A percentile compares a stretch with the other conserved stretches of the same genome.
Evolutionary conservation across 2,113 vertebrate species (phyloP).

Genomic region (Ursus arctos): DNA sequence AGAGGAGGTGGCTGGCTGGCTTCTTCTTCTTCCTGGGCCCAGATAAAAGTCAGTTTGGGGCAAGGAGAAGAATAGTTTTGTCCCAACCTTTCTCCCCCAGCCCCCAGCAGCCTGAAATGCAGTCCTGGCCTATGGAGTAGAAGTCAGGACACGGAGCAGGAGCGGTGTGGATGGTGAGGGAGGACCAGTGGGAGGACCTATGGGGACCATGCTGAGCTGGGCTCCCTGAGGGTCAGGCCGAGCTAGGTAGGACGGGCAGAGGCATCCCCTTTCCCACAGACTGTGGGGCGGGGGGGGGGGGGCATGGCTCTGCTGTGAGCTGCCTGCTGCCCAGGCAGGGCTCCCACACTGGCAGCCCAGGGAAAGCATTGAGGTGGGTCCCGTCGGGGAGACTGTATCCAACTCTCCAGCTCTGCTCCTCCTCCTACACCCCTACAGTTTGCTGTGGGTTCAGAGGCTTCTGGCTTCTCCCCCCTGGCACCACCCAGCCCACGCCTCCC

Average conservation of each 20-base stretch:
- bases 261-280: background rate
- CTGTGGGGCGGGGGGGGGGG: too few relatives aligned
- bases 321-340: background rate
- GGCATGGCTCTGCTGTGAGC: background rate
- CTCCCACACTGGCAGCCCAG: background rate
- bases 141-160: background rate
- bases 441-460: too few relatives aligned
- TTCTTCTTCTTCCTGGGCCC: background rate
- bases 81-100: background rate
- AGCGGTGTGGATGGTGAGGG: fast-evolving
- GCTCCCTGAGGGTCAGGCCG: background rate
- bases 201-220: background rate
- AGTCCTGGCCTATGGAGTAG: background rate
- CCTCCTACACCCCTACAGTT: background rate
- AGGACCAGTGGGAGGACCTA: background rate
- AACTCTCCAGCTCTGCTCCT: background rate
- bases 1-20: background rate
- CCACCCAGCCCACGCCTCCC: background rate
- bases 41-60: background rate
- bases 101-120: background rate
- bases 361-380: background rate
- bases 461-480: background rate
- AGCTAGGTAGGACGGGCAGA: background rate
- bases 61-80: background rate
- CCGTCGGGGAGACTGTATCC: fast-evolving